Evolutionary conservation across 2,113 vertebrate genomes (phyloP).

Genomic region (Carollia perspicillata): DNA sequence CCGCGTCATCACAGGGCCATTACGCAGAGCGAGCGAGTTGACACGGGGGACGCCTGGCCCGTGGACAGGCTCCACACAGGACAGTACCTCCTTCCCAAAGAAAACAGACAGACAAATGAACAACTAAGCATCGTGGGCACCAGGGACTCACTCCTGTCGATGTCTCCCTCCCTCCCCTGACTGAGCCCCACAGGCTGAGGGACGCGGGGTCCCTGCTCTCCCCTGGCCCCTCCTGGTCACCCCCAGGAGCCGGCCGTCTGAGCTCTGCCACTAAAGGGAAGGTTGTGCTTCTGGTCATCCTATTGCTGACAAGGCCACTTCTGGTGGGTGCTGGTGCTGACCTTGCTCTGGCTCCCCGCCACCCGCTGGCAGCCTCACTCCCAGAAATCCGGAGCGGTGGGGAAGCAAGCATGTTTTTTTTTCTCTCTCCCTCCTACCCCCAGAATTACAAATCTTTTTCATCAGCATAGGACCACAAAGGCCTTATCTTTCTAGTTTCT

Average conservation of each 20-base stretch:
- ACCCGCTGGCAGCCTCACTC: no score
- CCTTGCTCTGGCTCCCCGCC: background rate
- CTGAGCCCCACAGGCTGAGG: background rate
- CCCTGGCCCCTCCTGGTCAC: background rate
- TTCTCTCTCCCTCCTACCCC: background rate
- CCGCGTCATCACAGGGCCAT: background rate
- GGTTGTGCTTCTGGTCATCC: background rate
- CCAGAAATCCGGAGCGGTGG: background rate
- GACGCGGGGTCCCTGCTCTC: background rate
- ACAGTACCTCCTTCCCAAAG: background rate
- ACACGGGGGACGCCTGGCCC: background rate
- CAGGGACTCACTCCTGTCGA: no score
- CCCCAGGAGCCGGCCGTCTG: no score
- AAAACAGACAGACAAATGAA: background rate
- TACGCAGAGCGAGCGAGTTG: background rate
- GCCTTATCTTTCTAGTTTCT: background rate
- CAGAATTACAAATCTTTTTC: background rate
- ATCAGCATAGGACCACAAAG: background rate
- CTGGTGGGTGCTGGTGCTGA: background rate
- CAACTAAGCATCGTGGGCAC: rapidly evolving
- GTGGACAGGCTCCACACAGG: no score
- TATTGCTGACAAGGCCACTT: background rate
- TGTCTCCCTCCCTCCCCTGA: background rate
- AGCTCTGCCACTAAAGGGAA: background rate
- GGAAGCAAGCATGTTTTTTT: background rate